phyloP scores from a whole-genome alignment of 1,140 invertebrate species.

The Dinoponera quadriceps region DNA sequence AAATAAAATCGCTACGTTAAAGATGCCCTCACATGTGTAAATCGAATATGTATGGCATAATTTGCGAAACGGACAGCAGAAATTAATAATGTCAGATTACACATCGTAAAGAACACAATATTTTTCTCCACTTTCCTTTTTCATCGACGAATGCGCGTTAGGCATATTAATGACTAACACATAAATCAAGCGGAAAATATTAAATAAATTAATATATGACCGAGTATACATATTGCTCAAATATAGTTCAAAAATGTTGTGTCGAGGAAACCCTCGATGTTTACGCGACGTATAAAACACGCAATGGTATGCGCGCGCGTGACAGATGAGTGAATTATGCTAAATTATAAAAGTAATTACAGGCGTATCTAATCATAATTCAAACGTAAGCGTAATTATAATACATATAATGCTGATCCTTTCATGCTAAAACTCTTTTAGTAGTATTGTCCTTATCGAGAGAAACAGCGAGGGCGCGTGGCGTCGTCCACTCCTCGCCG shows the following conservation, averaged over 20 bases:
- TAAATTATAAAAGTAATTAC: slow-evolving; percentile 56
- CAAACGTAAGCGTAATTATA: slow-evolving; percentile 58
- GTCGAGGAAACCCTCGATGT: slow-evolving; percentile 10
- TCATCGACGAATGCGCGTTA: slow-evolving; percentile 46
- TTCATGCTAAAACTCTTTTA: slow-evolving; percentile 39
- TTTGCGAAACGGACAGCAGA: slow-evolving; percentile 58
- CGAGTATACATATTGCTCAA: slow-evolving; percentile 44
- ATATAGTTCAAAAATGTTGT: slow-evolving; percentile 28
- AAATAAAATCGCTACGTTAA: slow-evolving; percentile 14
- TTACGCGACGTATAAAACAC: slow-evolving; percentile 9
- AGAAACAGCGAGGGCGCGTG: slow-evolving; percentile 8
- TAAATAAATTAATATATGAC: slow-evolving; percentile 52
- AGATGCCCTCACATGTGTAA: not conserved
- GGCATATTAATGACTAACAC: slow-evolving; percentile 29
- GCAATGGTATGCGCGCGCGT: slow-evolving; percentile 26
- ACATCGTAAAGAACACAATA: slow-evolving; percentile 16
- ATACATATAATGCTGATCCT: slow-evolving; percentile 42
- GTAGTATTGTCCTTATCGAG: slow-evolving; percentile 53
- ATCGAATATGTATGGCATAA: slow-evolving; percentile 5
- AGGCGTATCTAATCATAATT: slow-evolving; percentile 32
- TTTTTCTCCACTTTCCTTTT: not conserved
- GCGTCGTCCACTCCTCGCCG: slow-evolving; percentile 15
- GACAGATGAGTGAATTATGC: slow-evolving; percentile 41
- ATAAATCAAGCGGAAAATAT: slow-evolving; percentile 53
- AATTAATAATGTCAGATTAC: slow-evolving; percentile 28